Evolutionary conservation across 2,113 vertebrate genomes (phyloP).

Genomic region (Anhinga anhinga): DNA sequence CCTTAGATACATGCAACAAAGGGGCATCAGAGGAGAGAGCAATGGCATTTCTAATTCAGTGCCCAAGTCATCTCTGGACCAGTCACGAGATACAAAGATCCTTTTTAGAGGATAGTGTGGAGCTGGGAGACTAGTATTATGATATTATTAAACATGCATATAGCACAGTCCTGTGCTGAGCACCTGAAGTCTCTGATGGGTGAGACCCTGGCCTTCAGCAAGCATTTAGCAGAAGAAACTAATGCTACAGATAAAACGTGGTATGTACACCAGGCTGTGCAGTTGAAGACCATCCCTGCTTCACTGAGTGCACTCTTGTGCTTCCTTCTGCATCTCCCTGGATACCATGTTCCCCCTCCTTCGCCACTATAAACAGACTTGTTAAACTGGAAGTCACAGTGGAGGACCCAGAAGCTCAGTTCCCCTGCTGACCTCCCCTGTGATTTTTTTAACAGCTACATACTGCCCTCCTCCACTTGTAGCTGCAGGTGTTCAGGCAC

Average conservation of each 20-base stretch:
- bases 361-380: not conserved
- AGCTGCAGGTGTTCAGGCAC: not conserved
- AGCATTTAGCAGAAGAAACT: not conserved
- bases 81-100: not conserved
- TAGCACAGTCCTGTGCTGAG: not conserved
- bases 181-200: not conserved
- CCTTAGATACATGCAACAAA: not conserved
- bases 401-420: not conserved
- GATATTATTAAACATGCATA: not conserved
- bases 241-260: fast-evolving
- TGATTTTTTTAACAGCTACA: not conserved
- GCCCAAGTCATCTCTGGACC: not conserved
- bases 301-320: fast-evolving
- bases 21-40: not conserved
- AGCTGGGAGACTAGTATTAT: not conserved
- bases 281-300: not conserved
- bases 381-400: not conserved
- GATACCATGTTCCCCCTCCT: not conserved
- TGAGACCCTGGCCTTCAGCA: not conserved
- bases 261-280: not conserved
- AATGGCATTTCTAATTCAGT: not conserved
- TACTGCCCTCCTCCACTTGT: not conserved
- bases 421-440: not conserved
- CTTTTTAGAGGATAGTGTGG: not conserved
- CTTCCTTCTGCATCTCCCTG: not conserved